Base-by-base conservation (phyloP, 2,797 vertebrate genomes). In the Sylvia borin region DNA sequence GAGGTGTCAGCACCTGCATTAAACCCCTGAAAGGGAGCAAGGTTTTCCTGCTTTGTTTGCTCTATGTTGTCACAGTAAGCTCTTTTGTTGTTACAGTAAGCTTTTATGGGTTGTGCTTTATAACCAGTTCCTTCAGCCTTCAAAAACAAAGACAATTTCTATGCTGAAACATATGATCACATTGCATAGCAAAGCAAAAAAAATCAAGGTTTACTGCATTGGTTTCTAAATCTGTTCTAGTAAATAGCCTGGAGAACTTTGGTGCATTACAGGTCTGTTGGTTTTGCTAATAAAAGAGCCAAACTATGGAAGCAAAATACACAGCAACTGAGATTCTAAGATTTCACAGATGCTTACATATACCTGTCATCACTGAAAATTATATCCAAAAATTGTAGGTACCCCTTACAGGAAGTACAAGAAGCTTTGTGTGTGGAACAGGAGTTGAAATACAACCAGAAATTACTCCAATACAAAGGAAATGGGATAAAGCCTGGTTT, bases 51-150 rank as follows among this genome's bases (percentile, higher is more conserved):
- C 26, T 92, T 74, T 92, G 5, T 68, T 93, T 85, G 42, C 24
- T 92, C 61, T 40, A 0, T 88, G 70, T 75, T 86, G 68, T 74
- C 62, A 90, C 6, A 60, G 31, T 58, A 70, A 88, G 54, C 20
- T 34, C 65, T 61, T 80, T 22, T 92, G 84, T 89, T 93, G 43
- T 89, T 90, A 92, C 31, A 82, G 55, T n/a, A 77, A 79, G 36
- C 32, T 87, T 10, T 72, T 76, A 40, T 4, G 32, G 29, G 55
- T 27, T 87, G 85, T 87, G 43, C 36, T 85, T 92, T 67, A 64
- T 60, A 92, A 89, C 31, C 25, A 34, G 16, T 78, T 90, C 51
- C 60, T 91, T 93, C 78, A 91, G 20, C 45, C 65, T 92, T 92
- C 68, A 71, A 79, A n/a, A 94, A 70, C 29, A 93, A 50, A 81